Percentiles rank a stretch among this genome's conserved stretches.
These are phyloP conservation scores for Augochlora pura DNA, from an alignment of 1,140 invertebrate genomes.

Conservation along the genomic window DNA sequence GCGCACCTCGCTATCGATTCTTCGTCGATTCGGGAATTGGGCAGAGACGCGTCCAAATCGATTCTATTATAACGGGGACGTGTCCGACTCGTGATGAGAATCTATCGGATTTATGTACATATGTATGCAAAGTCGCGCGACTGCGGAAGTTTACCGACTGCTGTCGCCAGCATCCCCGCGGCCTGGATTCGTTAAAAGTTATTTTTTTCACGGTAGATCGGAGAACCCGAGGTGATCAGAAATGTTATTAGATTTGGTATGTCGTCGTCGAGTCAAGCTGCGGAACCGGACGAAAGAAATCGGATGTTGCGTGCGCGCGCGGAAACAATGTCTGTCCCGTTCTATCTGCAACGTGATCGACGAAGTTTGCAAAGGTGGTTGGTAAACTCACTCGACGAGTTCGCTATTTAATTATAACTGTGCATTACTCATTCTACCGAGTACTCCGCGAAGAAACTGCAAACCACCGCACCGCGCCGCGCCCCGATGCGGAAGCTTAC, in stretches of 20 bases:
- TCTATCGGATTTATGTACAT: background rate
- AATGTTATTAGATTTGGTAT: background rate
- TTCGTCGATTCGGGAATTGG: slow-evolving; percentile 40
- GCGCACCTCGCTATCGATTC: slow-evolving; percentile 30
- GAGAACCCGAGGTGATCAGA: background rate
- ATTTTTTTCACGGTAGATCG: background rate
- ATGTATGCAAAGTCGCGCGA: background rate
- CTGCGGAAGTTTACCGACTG: background rate
- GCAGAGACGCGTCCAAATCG: slow-evolving; percentile 10
- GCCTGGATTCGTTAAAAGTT: background rate
- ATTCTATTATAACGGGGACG: background rate
- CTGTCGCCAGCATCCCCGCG: background rate
- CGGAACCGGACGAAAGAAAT: background rate
- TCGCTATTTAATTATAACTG: slow-evolving; percentile 40
- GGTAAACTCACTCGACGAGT: slow-evolving; percentile 36
- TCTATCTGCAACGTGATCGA: slow-evolving; percentile 19
- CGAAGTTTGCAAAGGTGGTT: slow-evolving; percentile 38
- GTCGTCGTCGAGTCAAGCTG: background rate
- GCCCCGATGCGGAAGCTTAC: slow-evolving; percentile 1
- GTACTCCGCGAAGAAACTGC: slow-evolving; percentile 12
- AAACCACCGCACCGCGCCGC: background rate
- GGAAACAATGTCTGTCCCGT: background rate
- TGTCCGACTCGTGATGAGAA: background rate
- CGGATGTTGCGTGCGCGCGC: background rate
- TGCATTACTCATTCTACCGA: slow-evolving; percentile 27